phyloP scores from a whole-genome alignment of 1,140 invertebrate genomes.

The Bursaphelenchus mucronatus region DNA sequence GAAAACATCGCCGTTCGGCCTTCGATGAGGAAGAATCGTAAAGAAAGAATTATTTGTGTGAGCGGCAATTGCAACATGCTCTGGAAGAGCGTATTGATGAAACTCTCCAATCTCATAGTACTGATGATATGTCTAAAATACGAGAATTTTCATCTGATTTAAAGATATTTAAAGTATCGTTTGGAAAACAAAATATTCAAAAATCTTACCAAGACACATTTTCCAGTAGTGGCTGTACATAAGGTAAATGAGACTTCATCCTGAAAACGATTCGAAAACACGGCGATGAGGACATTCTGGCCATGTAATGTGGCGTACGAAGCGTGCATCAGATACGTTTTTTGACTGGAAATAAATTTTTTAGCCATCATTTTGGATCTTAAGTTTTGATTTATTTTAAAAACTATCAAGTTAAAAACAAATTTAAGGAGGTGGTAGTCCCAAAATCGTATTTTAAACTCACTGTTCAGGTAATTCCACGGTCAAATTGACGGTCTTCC shows the following conservation, averaged over 20 bases:
- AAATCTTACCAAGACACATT: slow-evolving; percentile 35
- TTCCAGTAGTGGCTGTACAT: slow-evolving; percentile 38
- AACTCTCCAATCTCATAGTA: slow-evolving; percentile 9
- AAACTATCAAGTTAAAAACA: too few relatives aligned
- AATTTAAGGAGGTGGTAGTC: not conserved
- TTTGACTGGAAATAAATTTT: slow-evolving; percentile 31
- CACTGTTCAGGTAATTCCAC: slow-evolving; percentile 33
- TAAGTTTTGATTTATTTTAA: not conserved
- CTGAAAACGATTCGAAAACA: slow-evolving; percentile 56
- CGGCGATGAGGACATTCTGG: slow-evolving; percentile 42
- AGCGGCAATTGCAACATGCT: slow-evolving; percentile 9
- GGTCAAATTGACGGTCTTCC: slow-evolving; percentile 18
- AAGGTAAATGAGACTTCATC: slow-evolving; percentile 38
- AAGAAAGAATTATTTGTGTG: slow-evolving; percentile 32
- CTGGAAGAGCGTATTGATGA: slow-evolving; percentile 2
- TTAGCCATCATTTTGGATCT: too few relatives aligned
- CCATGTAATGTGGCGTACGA: slow-evolving; percentile 44
- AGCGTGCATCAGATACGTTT: slow-evolving; percentile 48
- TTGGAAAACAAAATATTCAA: slow-evolving; percentile 13
- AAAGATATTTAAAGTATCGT: slow-evolving; percentile 1
- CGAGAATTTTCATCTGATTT: not conserved
- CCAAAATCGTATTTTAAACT: slow-evolving; percentile 20
- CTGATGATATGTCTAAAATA: too few relatives aligned
- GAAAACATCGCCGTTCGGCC: slow-evolving; percentile 41
- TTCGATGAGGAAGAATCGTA: slow-evolving; percentile 39